phyloP scores from a whole-genome alignment of 2,797 vertebrate species.

The Graptemys geographica region DNA sequence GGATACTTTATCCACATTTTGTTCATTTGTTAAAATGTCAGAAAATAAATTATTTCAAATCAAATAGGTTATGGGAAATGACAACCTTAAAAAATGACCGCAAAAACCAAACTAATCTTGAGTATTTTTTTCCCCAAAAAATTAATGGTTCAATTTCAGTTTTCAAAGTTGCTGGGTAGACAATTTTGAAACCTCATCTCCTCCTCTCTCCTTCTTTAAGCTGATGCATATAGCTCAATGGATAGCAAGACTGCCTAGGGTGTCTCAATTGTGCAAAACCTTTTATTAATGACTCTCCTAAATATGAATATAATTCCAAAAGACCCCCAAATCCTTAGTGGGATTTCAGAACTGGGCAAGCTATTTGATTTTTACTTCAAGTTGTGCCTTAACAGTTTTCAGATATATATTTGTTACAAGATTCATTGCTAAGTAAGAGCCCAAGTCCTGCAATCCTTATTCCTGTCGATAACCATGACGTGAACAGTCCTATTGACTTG shows the following conservation, averaged over 20 bases:
- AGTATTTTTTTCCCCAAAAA: neutral
- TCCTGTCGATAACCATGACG: neutral
- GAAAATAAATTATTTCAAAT: constrained; percentile 36
- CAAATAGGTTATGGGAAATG: neutral
- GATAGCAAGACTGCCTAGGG: neutral
- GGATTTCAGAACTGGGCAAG: neutral
- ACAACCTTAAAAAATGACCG: neutral
- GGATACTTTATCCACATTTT: neutral
- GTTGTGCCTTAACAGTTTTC: neutral
- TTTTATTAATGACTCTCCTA: neutral
- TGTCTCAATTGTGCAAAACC: neutral
- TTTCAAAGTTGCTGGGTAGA: neutral
- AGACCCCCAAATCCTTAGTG: neutral
- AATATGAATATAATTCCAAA: neutral
- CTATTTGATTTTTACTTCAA: neutral
- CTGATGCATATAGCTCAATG: neutral
- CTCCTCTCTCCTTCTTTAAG: fast-evolving
- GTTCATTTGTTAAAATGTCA: neutral
- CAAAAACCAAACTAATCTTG: neutral
- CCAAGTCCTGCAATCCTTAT: neutral
- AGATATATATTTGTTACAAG: neutral
- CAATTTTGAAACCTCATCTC: neutral
- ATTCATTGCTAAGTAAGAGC: neutral
- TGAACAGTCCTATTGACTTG: neutral
- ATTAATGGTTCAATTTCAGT: neutral